phyloP scores from a whole-genome alignment of 2,797 vertebrate species.

The Sebastes itinus region DNA sequence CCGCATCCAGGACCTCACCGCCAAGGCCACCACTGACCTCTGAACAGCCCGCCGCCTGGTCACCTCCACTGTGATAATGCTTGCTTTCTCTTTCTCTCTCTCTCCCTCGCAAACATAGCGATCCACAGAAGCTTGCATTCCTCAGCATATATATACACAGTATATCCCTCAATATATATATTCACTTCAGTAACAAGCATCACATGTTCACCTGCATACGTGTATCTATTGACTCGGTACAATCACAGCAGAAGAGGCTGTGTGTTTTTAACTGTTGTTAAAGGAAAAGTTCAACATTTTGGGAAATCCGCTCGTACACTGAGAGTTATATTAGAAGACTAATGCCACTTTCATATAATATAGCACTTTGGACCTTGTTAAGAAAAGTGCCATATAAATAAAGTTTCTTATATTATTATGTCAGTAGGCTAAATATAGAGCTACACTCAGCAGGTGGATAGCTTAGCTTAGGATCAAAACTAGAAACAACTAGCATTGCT shows the following conservation, averaged over 20 bases:
- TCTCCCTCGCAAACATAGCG: conserved; percentile 20
- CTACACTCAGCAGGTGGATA: background rate
- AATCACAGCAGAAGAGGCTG: conserved; percentile 25
- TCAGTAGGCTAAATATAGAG: background rate
- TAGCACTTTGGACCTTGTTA: background rate
- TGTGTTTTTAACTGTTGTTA: background rate
- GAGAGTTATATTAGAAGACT: background rate
- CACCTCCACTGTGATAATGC: conserved; percentile 65
- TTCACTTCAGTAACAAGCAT: conserved; percentile 35
- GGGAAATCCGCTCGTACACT: background rate
- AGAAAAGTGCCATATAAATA: background rate
- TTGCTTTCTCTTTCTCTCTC: conserved; percentile 3
- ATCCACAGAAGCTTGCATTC: conserved; percentile 47
- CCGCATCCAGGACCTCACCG: conserved; percentile 95
- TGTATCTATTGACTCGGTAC: conserved; percentile 46
- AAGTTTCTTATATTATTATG: background rate
- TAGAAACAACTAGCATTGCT: background rate
- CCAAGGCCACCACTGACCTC: conserved; percentile 98
- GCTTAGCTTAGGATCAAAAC: background rate
- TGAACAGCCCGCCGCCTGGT: conserved; percentile 74
- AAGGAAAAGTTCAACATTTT: background rate
- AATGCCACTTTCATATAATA: background rate
- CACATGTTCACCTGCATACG: conserved; percentile 35
- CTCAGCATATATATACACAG: conserved; percentile 31
- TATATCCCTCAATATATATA: conserved; percentile 29